These are phyloP conservation scores for Andrena haemorrhoa DNA, from an alignment of 2,888 invertebrate species.

Conservation along the genomic window DNA sequence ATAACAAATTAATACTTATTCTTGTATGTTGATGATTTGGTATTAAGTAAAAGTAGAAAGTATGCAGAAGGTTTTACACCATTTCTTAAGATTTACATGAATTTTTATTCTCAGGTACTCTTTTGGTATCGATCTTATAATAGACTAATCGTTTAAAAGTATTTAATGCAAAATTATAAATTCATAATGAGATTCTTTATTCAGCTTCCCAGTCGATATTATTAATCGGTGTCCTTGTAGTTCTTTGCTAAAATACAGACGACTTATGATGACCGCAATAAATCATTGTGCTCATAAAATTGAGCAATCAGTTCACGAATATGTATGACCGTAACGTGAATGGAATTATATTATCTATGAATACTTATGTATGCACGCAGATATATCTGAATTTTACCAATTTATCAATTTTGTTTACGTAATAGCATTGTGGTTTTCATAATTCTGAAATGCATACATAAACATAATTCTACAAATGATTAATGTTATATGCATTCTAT, in stretches of 20 bases:
- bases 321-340: neutral
- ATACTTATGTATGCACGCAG: slow-evolving; percentile 18
- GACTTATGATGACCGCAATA: neutral
- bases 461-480: slow-evolving; percentile 7
- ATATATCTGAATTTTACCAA: neutral
- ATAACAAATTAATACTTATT: neutral
- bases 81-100: slow-evolving; percentile 14
- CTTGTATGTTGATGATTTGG: neutral
- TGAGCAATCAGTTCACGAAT: slow-evolving; percentile 37
- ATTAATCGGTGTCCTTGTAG: slow-evolving; percentile 2
- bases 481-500: neutral
- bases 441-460: slow-evolving; percentile 20
- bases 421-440: neutral
- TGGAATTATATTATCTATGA: neutral
- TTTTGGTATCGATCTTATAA: slow-evolving; percentile 30
- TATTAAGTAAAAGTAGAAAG: neutral
- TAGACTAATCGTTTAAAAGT: slow-evolving; percentile 23
- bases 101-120: slow-evolving; percentile 57
- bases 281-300: slow-evolving; percentile 46
- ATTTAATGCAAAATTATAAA: slow-evolving; percentile 17
- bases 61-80: slow-evolving; percentile 1
- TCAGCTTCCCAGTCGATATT: slow-evolving; percentile 22
- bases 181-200: slow-evolving; percentile 55
- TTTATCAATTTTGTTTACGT: neutral
- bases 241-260: slow-evolving; percentile 10